Percentiles rank a stretch among this genome's conserved stretches.
phyloP scores from a whole-genome alignment of 64 coral and sea anemone species.

The Porites australiensis region DNA sequence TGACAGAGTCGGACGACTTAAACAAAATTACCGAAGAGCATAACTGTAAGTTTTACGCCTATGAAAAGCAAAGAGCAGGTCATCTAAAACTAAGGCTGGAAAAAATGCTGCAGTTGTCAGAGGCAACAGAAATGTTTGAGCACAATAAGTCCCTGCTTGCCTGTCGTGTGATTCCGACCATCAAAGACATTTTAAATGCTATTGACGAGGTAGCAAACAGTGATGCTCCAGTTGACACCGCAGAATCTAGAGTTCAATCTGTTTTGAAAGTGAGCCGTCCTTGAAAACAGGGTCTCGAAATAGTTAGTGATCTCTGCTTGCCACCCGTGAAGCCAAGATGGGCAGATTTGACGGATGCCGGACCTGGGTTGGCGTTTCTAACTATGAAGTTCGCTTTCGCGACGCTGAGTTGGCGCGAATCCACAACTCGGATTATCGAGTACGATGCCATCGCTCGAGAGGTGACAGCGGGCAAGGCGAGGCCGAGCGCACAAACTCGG shows the following conservation, averaged over 20 bases:
- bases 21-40: constrained; percentile 25
- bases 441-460: constrained; percentile 17
- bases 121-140: too few relatives aligned
- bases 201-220: too few relatives aligned
- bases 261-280: too few relatives aligned
- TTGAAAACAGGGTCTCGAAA: too few relatives aligned
- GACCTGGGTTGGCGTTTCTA: constrained; percentile 42
- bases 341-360: constrained; percentile 54
- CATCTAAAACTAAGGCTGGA: constrained; percentile 57
- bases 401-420: constrained; percentile 26
- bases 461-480: constrained; percentile 33
- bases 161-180: too few relatives aligned
- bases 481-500: constrained; percentile 35
- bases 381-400: constrained; percentile 2
- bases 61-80: constrained; percentile 42
- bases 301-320: not conserved
- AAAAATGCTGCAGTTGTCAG: too few relatives aligned
- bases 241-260: too few relatives aligned
- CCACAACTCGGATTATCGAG: constrained; percentile 5
- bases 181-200: too few relatives aligned
- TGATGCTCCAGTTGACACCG: too few relatives aligned
- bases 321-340: constrained; percentile 51
- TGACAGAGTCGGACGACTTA: constrained; percentile 47
- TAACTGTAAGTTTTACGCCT: constrained; percentile 51
- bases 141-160: too few relatives aligned